These are phyloP conservation scores for Carlito syrichta DNA, from an alignment of 2,113 vertebrate genomes.

Conservation along the genomic window DNA sequence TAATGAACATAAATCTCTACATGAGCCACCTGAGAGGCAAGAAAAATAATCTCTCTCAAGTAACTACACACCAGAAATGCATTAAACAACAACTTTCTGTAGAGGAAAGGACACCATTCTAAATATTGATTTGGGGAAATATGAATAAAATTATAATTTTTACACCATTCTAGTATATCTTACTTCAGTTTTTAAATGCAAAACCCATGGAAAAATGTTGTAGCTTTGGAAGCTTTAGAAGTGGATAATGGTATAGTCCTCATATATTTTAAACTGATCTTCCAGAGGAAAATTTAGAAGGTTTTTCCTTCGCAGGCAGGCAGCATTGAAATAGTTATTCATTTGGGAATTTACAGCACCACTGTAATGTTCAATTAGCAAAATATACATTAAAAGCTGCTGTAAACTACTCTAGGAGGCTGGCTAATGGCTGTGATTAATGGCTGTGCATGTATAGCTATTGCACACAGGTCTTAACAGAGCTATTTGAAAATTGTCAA, in stretches of 20 bases:
- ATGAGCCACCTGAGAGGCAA: constrained; percentile 78
- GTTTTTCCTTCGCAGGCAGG: not conserved
- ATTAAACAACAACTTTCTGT: constrained; percentile 73
- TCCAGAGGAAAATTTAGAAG: constrained; percentile 55
- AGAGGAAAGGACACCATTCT: constrained; percentile 49
- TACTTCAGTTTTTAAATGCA: not conserved
- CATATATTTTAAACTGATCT: constrained; percentile 64
- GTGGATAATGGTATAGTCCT: constrained; percentile 55
- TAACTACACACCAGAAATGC: constrained; percentile 78
- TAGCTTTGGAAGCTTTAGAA: constrained; percentile 72
- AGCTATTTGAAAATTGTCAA: constrained; percentile 37
- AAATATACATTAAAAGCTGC: constrained; percentile 59
- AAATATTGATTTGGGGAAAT: constrained; percentile 58
- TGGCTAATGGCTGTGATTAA: constrained; percentile 38
- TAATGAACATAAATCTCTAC: constrained; percentile 76
- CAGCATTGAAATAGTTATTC: constrained; percentile 43
- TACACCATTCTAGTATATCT: constrained; percentile 65
- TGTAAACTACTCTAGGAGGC: constrained; percentile 41
- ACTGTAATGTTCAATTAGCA: constrained; percentile 66
- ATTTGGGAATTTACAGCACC: constrained; percentile 47
- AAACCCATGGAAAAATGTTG: constrained; percentile 62
- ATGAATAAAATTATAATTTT: constrained; percentile 78
- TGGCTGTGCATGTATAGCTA: not conserved
- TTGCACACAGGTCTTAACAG: not conserved
- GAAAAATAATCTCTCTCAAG: constrained; percentile 80